Evolutionary conservation across 1,140 invertebrate genomes (phyloP), one percentile per base, ranked within the genome.

Genomic region (Caenorhabditis remanei): DNA sequence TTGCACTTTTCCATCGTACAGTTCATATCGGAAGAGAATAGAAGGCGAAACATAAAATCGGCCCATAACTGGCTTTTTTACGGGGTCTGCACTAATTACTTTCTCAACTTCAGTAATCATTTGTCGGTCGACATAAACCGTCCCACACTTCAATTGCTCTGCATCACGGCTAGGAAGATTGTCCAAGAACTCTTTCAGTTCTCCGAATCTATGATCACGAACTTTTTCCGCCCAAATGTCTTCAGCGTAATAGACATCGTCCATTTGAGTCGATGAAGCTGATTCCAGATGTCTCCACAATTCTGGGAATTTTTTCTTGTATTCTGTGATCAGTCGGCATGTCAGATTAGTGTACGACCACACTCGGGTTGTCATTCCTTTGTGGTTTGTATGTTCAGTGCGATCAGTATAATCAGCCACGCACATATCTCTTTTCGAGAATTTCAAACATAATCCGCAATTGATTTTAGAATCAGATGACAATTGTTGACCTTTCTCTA

Each of bases 401-500:
- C 85, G 96, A 82, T 94, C 95, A 0, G 96, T 97, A 92, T 95
- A 98, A 13, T 96, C 96, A 43, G 95, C 94, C 0, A 96, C 94
- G 89, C 93, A 92, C 82, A 94, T 93, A 89, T 95, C 95, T 55
- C 93, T 95, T 93, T 96, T 97, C 83, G 95, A 96, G 90, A 96
- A 96, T 93, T 98, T 99, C 1, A 99, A 93, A 93, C 97, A 96
- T 14, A 99, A 94, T 0, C 97, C 97, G 46, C 98, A 94, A 92
- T 98, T 98, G 40, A 95, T 92, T 82, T 79, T 85, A 11, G 50
- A 46, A 4, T 55, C 83, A 3, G 71, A 79, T 41, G 61, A 84
- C 1, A 46, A 16, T 75, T 50, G 56, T 65, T 58, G 88, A 16
- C 85, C 32, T n/a, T 85, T 61, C 63, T 87, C 46, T 19, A 87